These are phyloP conservation scores for Prinia subflava DNA, from an alignment of 2,113 vertebrate species.

Conservation along the genomic window DNA sequence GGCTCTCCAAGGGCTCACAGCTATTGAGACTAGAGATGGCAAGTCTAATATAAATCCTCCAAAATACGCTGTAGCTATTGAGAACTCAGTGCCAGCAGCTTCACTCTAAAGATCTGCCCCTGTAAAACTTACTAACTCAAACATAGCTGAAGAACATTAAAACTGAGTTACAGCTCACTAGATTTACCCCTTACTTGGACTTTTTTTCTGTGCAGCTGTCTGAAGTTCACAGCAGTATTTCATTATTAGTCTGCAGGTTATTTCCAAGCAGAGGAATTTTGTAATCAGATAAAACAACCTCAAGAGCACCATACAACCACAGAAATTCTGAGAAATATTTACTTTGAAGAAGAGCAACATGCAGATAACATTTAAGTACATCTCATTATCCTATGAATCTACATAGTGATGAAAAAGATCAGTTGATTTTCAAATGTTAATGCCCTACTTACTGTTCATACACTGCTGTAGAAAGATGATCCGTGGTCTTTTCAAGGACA, in stretches of 20 bases:
- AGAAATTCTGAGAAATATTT: background rate
- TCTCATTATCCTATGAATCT: background rate
- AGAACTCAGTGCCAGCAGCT: accelerated
- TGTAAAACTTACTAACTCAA: background rate
- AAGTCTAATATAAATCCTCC: background rate
- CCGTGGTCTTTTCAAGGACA: background rate
- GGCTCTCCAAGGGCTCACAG: background rate
- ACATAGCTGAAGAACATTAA: background rate
- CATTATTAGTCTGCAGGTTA: background rate
- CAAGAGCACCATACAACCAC: background rate
- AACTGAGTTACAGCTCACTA: background rate
- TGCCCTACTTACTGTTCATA: background rate
- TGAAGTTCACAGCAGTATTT: background rate
- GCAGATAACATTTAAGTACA: background rate
- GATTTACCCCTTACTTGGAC: background rate
- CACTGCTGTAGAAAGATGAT: background rate
- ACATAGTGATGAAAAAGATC: background rate
- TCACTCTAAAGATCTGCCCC: background rate
- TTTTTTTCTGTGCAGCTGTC: background rate
- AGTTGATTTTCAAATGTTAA: background rate
- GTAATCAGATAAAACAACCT: background rate
- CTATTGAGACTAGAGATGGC: background rate
- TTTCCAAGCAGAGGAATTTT: background rate
- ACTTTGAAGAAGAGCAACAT: background rate
- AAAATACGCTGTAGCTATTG: background rate